These are phyloP conservation scores for Lamellibrachia columna DNA, from an alignment of 2,888 invertebrate species.

Conservation along the genomic window DNA sequence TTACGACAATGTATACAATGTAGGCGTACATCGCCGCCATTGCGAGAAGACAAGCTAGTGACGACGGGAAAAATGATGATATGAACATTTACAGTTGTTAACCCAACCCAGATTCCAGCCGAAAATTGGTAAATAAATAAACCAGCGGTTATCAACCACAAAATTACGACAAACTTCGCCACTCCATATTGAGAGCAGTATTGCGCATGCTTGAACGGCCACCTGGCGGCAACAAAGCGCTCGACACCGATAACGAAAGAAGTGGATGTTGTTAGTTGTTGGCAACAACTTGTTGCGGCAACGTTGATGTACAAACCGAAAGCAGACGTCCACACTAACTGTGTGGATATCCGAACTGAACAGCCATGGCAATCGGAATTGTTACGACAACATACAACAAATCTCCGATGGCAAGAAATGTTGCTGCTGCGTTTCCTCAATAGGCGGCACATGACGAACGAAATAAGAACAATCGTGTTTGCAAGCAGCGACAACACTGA, in stretches of 20 bases:
- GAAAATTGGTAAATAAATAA: slow-evolving; percentile 5
- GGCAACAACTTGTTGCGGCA: neutral
- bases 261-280: neutral
- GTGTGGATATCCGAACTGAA: neutral
- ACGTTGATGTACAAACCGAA: neutral
- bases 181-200: neutral
- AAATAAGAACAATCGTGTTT: neutral
- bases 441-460: neutral
- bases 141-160: neutral
- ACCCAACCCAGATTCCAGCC: slow-evolving; percentile 3
- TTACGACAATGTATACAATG: neutral
- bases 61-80: neutral
- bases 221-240: neutral
- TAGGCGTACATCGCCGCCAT: neutral
- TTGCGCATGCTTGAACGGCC: neutral
- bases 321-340: neutral
- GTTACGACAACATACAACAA: neutral
- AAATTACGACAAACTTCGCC: neutral
- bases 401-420: neutral
- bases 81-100: neutral
- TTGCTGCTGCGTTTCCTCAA: slow-evolving; percentile 12
- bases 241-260: neutral
- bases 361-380: neutral
- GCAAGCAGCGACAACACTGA: neutral
- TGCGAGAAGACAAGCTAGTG: neutral